Base-by-base conservation (phyloP, 2,113 vertebrate genomes). In the Sclerurus mexicanus region DNA sequence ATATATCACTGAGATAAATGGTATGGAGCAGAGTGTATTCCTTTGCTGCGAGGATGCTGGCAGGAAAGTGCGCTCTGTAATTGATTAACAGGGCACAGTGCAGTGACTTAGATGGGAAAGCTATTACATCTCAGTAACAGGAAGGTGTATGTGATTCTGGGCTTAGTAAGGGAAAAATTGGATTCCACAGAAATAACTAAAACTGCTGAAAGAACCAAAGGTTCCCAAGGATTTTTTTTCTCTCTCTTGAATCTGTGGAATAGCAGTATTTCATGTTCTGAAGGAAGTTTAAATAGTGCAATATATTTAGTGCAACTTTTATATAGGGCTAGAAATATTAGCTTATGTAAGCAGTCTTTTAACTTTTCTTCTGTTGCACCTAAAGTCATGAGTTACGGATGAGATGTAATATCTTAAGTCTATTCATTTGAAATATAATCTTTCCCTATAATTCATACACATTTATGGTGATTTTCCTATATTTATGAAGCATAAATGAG, bases 1-100 rank as follows among this genome's bases (percentile, higher is more conserved):
- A 94, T 92, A 80, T 16, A 66, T 96, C 86, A 95, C 59, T 23
- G 82, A 96, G 89, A 97, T 80, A 90, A 96, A 97, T 90, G 72
- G 27, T 39, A 53, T n/a, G 37, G 66, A 87, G n/a, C 39, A 74
- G 49, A 89, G 79, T 96, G 96, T 93, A 82, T 96, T 96, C 74
- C 92, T 95, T 68, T 80, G 46, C 82, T 90, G 69, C 66, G 59
- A 56, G 1, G 3, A 81, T n/a, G 62, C 91, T 97, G 76, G 72
- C 82, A 94, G 82, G 66, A 90, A 35, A 42, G 28, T 46, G 84
- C 88, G 87, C 39, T 71, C 79, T 85, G 78, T 94, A 97, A 95
- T 95, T 97, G 95, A 97, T 96, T 95, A 97, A 94, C 93, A 91
- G 93, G 85, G 72, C 83, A 97, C 82, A 90, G 79, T 47, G 89